Conservation (phyloP, 2,888 invertebrate species). For the Ochropacha duplaris region DNA sequence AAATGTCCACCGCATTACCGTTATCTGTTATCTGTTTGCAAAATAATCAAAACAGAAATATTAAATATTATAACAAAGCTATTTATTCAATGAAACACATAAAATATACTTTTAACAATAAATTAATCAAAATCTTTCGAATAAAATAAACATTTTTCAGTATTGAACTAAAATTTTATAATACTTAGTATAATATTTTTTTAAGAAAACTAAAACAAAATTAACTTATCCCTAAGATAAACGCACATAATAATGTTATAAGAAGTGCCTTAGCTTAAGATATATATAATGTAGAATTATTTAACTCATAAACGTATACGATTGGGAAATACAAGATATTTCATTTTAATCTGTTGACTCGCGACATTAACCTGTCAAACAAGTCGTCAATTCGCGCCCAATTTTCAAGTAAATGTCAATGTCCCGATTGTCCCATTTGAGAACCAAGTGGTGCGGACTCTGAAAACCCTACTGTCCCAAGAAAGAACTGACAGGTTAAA, state of each 20-base stretch:
- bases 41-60: too few relatives aligned
- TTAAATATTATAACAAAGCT: neutral
- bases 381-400: too few relatives aligned
- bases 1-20: too few relatives aligned
- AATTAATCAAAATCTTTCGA: neutral
- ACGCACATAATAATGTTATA: conserved; percentile 42
- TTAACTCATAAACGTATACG: conserved; percentile 13
- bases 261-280: conserved; percentile 53
- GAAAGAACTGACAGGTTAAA: too few relatives aligned
- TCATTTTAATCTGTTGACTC: neutral
- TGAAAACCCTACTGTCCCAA: too few relatives aligned
- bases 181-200: too few relatives aligned
- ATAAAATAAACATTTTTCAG: too few relatives aligned
- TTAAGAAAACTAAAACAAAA: neutral
- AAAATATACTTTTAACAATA: neutral
- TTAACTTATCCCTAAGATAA: conserved; percentile 10
- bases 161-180: too few relatives aligned
- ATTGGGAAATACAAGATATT: neutral
- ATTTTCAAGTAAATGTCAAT: too few relatives aligned
- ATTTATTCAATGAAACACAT: neutral
- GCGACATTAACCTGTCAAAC: too few relatives aligned
- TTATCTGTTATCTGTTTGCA: neutral
- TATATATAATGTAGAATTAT: conserved; percentile 37
- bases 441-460: too few relatives aligned
- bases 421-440: too few relatives aligned